These are phyloP conservation scores for Callinectes sapidus DNA, from an alignment of 2,888 invertebrate species.

Conservation along the genomic window DNA sequence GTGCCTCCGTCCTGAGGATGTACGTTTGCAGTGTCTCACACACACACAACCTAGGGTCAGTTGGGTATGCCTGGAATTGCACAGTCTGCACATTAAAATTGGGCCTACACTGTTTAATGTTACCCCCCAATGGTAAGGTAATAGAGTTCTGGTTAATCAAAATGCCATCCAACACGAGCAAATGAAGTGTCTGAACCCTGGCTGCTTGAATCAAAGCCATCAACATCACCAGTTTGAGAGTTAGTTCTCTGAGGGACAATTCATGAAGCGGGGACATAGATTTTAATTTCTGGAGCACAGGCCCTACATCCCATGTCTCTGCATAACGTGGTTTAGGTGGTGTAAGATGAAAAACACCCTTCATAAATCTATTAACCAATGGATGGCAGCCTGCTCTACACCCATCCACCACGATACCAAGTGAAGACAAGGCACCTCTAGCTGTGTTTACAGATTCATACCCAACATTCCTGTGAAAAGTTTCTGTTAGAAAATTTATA, in stretches of 20 bases:
- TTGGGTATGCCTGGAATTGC: no score
- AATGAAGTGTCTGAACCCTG: not conserved
- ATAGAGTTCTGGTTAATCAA: no score
- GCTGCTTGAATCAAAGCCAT: not conserved
- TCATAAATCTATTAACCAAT: constrained; percentile 3
- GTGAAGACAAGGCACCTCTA: no score
- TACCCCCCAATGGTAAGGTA: no score
- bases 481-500: constrained; percentile 36
- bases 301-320: constrained; percentile 18
- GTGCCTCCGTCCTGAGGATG: no score
- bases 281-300: not conserved
- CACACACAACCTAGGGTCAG: no score
- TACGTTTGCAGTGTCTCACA: no score
- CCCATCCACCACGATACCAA: constrained; percentile 18
- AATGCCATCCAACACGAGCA: no score
- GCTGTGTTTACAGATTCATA: not conserved
- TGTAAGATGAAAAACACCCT: not conserved
- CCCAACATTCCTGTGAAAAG: constrained; percentile 38
- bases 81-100: no score
- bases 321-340: not conserved
- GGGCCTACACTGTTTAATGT: no score
- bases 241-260: not conserved
- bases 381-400: not conserved
- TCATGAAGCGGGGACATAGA: not conserved
- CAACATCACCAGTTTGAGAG: constrained; percentile 7